Evolutionary conservation across 1,140 invertebrate genomes (phyloP).

Genomic region (Pissodes strobi): DNA sequence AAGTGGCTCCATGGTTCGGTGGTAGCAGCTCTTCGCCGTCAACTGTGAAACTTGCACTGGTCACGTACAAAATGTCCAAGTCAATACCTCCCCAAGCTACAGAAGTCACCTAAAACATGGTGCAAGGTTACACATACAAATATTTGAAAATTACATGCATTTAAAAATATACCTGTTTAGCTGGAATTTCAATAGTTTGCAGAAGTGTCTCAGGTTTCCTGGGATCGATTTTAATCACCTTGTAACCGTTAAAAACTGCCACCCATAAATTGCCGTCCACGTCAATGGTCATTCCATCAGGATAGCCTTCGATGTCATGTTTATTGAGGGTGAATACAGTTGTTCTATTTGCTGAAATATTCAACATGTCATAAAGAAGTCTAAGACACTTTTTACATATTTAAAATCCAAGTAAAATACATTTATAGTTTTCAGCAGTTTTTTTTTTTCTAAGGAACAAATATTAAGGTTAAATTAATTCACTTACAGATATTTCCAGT

Average conservation of each 20-base stretch:
- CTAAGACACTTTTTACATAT: background rate
- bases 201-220: slow-evolving; percentile 49
- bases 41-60: slow-evolving; percentile 59
- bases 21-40: slow-evolving; percentile 38
- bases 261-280: slow-evolving; percentile 68
- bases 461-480: no score
- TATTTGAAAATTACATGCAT: background rate
- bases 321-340: slow-evolving; percentile 41
- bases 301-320: slow-evolving; percentile 52
- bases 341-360: slow-evolving; percentile 43
- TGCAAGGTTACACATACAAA: background rate
- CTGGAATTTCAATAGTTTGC: slow-evolving; percentile 44
- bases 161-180: slow-evolving; percentile 44
- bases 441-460: no score
- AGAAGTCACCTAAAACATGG: slow-evolving; percentile 75
- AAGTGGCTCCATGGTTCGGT: slow-evolving; percentile 44
- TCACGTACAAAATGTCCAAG: slow-evolving; percentile 76
- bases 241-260: slow-evolving; percentile 59
- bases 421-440: slow-evolving; percentile 17
- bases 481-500: slow-evolving; percentile 70
- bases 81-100: slow-evolving; percentile 78
- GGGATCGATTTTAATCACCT: slow-evolving; percentile 51
- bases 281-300: slow-evolving; percentile 75
- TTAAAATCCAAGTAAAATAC: slow-evolving; percentile 4
- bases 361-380: background rate